These are phyloP conservation scores for Brachypodius melanocephalos DNA, from an alignment of 2,113 vertebrate genomes.

Conservation along the genomic window DNA sequence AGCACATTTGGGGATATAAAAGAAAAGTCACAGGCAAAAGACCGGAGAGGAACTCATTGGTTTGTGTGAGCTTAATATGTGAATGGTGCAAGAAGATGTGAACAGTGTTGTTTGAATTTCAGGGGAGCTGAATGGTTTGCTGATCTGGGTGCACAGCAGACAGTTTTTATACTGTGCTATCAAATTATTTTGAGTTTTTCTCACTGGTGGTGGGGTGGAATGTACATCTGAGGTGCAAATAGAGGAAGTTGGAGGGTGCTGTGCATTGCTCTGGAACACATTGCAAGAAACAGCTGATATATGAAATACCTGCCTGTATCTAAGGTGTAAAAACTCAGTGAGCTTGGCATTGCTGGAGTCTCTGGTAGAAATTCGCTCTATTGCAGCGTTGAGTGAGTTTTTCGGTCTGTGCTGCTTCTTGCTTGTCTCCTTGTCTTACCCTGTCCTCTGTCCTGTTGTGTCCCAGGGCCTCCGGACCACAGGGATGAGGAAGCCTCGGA, in stretches of 20 bases:
- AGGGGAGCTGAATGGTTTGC: neutral
- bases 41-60: neutral
- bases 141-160: neutral
- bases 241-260: neutral
- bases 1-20: neutral
- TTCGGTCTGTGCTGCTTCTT: neutral
- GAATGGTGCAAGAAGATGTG: neutral
- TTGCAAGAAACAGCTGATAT: neutral
- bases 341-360: neutral
- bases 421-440: neutral
- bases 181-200: neutral
- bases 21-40: neutral
- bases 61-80: neutral
- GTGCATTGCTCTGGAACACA: neutral
- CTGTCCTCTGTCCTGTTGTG: neutral
- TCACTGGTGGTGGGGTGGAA: neutral
- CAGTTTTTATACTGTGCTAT: neutral
- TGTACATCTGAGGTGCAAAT: neutral
- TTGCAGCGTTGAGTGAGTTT: neutral
- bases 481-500: slow-evolving; percentile 92
- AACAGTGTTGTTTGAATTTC: neutral
- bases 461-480: neutral
- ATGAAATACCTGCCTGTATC: neutral
- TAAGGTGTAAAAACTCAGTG: neutral
- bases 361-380: neutral